phyloP scores from a whole-genome alignment of 1,140 invertebrate genomes.

The Cryptotermes secundus region DNA sequence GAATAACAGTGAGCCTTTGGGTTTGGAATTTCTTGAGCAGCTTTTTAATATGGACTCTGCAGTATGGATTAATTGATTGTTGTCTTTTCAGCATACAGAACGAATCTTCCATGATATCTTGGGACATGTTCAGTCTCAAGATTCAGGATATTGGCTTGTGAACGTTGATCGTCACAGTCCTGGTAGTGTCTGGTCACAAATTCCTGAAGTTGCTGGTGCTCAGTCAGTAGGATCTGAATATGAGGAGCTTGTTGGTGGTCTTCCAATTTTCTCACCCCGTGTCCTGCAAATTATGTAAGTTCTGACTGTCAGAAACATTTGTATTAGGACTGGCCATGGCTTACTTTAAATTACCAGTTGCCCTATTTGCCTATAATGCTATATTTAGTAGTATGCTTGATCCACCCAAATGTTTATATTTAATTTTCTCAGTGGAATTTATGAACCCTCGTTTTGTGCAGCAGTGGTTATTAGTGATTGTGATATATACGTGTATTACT shows the following conservation, averaged over 20 bases:
- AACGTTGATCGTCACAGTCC: not conserved
- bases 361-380: not conserved
- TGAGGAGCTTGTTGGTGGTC: not conserved
- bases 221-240: not conserved
- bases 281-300: slow-evolving; percentile 18
- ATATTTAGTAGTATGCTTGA: not conserved
- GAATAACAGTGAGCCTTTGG: not conserved
- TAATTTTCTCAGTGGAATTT: too few species aligned
- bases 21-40: too few species aligned
- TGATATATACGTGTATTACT: too few species aligned
- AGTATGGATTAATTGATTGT: too few species aligned
- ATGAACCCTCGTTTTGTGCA: too few species aligned
- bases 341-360: not conserved
- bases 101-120: not conserved
- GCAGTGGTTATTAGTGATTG: too few species aligned
- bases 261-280: not conserved
- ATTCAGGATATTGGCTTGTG: slow-evolving; percentile 22
- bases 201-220: slow-evolving; percentile 20
- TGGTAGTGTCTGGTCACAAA: not conserved
- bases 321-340: not conserved
- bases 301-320: not conserved
- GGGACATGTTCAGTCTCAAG: not conserved
- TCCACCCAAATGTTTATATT: not conserved
- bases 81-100: slow-evolving; percentile 17
- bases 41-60: too few species aligned